These are phyloP conservation scores for Cotesia congregata DNA, from an alignment of 2,888 invertebrate genomes.

Conservation along the genomic window DNA sequence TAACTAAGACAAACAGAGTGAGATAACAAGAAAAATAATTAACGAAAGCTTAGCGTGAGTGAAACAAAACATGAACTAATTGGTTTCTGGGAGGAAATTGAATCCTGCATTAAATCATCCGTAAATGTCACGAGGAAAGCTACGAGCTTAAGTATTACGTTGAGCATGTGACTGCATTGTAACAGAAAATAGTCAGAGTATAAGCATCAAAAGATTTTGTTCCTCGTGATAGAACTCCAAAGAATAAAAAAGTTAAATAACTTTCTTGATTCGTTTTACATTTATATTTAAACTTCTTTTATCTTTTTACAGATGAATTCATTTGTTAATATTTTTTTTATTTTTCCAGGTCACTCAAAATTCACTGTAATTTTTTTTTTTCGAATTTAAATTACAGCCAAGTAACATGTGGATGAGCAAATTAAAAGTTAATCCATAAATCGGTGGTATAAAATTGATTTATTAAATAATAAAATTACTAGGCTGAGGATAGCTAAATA, in stretches of 20 bases:
- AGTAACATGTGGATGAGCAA: too few species aligned
- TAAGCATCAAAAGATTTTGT: constrained; percentile 11
- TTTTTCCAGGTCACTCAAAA: background rate
- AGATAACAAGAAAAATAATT: background rate
- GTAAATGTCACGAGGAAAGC: constrained; percentile 22
- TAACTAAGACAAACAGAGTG: background rate
- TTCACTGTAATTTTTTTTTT: too few species aligned
- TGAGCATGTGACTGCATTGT: constrained; percentile 9
- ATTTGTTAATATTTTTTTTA: background rate
- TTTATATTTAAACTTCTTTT: constrained; percentile 7
- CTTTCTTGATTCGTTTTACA: background rate
- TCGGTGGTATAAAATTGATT: too few species aligned
- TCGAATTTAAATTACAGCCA: too few species aligned
- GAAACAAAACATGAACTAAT: constrained; percentile 24
- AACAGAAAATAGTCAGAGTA: background rate
- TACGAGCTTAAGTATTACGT: background rate
- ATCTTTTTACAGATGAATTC: constrained; percentile 13
- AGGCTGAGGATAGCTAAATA: too few species aligned
- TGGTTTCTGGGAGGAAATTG: constrained; percentile 28
- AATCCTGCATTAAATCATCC: constrained; percentile 26
- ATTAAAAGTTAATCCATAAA: too few species aligned
- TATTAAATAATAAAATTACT: too few species aligned
- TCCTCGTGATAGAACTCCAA: constrained; percentile 11
- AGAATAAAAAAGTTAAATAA: background rate
- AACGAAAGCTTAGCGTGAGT: background rate